These are phyloP conservation scores for Mythimna pallens DNA, from an alignment of 2,888 invertebrate species.

Conservation along the genomic window DNA sequence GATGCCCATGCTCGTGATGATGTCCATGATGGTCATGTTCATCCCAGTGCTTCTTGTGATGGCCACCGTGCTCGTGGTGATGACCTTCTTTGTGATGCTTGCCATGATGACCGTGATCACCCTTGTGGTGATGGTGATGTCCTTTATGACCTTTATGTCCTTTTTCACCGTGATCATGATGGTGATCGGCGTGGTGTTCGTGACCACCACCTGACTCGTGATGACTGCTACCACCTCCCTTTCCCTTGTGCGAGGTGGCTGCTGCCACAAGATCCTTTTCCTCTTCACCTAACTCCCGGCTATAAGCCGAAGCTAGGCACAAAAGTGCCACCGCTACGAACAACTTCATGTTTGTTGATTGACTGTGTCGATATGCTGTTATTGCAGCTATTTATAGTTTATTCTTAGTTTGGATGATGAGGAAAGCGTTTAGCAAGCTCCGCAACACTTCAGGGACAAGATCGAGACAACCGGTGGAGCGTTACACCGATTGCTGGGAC, in stretches of 20 bases:
- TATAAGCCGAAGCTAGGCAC: slow-evolving; percentile 84
- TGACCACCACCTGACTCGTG: slow-evolving; percentile 86
- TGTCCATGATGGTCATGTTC: slow-evolving; percentile 85
- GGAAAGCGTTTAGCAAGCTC: slow-evolving; percentile 83
- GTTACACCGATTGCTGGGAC: slow-evolving; percentile 78
- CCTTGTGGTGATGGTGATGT: slow-evolving; percentile 88
- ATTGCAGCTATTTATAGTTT: slow-evolving; percentile 87
- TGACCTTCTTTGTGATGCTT: slow-evolving; percentile 86
- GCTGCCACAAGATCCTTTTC: slow-evolving; percentile 85
- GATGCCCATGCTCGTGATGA: slow-evolving; percentile 87
- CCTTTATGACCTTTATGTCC: slow-evolving; percentile 87
- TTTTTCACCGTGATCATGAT: slow-evolving; percentile 85
- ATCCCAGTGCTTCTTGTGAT: slow-evolving; percentile 86
- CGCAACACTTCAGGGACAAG: slow-evolving; percentile 83
- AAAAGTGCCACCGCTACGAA: slow-evolving; percentile 80
- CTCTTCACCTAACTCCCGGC: slow-evolving; percentile 81
- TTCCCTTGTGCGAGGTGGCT: slow-evolving; percentile 74
- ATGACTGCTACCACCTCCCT: slow-evolving; percentile 72
- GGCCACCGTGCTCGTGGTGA: slow-evolving; percentile 85
- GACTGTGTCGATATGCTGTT: slow-evolving; percentile 73
- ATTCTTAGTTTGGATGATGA: slow-evolving; percentile 81
- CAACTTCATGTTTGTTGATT: slow-evolving; percentile 83
- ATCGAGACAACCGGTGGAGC: slow-evolving; percentile 77
- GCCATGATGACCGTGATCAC: slow-evolving; percentile 85
- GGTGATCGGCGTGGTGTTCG: slow-evolving; percentile 85